Base-by-base conservation (phyloP, 2,888 invertebrate genomes). In the Cenopis cana region DNA sequence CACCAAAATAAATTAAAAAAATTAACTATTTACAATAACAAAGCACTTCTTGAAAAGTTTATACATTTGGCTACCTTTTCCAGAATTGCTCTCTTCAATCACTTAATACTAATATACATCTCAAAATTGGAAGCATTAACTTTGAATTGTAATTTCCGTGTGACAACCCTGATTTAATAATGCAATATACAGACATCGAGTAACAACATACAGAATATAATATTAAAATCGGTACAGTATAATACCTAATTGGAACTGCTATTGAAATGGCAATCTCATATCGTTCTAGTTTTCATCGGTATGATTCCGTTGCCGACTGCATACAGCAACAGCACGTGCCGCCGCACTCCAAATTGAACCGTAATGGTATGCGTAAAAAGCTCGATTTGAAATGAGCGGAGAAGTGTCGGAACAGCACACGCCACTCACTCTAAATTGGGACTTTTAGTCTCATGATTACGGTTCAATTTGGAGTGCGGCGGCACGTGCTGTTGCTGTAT, bases 141-240 rank as follows among this genome's bases (percentile, higher is more conserved):
- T 56, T 29, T 33, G 14, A 56, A 57, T 38, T 14, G 5, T 18
- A 3, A 5, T 14, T 1, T 20, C 59, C 6, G 20, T 10, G 17
- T 50, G 33, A 18, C 46, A 29, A 57, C 20, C 57, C 57, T 50
- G 29, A 17, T 57, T 24, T 50, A 50, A 50, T n/a, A 57, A 33
- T 49, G 33, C n/a, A 57, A 33, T 20, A 59, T 46, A 65, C 41
- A 68, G 59, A 70, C 69, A 65, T 46, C 59, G 33, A 65, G 41
- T 59, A 59, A 59, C 69, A 59, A 65, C 59, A 65, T 50, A 64
- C 24, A 69, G 33, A 38, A 20, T 10, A 14, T 3, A 10, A 60
- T 60, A n/a, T 41, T 41, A 41, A 20, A 59, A 41, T 38, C 18
- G 9, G 56, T 24, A 41, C 20, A 54, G 38, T 56, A 46, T 41